Evolutionary conservation across 2,888 invertebrate species (phyloP), one percentile per base, ranked within the genome.

Genomic region (Nudaria mundana): DNA sequence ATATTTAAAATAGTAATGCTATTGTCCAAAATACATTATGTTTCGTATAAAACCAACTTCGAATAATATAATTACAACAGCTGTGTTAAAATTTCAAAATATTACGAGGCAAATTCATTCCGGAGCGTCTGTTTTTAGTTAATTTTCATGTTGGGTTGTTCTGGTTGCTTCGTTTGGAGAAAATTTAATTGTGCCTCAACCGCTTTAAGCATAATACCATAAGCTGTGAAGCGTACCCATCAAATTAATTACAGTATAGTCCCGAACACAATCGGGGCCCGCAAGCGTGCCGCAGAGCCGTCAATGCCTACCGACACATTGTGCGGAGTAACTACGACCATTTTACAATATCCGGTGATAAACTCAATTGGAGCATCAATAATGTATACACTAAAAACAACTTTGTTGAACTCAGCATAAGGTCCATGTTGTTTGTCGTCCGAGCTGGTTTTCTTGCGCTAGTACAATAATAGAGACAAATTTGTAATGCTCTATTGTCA

Each of bases 281-380:
- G 39, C 52, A 48, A 62, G 52, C 56, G 52, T 57, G 56, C 62
- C 64, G 53, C 65, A 63, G 63, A 52, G 62, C 44, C 74, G 71
- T 78, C 79, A 70, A 81, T 80, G 79, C 68, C 70, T 69, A 68
- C 76, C 69, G 67, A 74, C 77, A 76, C 72, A 77, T 74, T 72
- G 75, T 74, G 45, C 63, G 62, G 50, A 63, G 67, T 71, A 81
- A 79, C 79, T 70, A 71, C 75, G 66, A 80, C 81, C 80, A 84
- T 84, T 84, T 84, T 79, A 84, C 82, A 81, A 85, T 87, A 85
- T 87, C 86, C 86, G 82, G 79, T 69, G 72, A 79, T 83, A 81
- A 82, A 82, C 80, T 81, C 85, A 83, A 85, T 84, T 82, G 81
- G 72, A 59, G 67, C 69, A 66, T 61, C 59, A 60, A 55, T 57